Percentiles rank a stretch among this genome's conserved stretches.
Evolutionary conservation across 1,140 invertebrate genomes (phyloP).

Genomic region (Macrobrachium nipponense): DNA sequence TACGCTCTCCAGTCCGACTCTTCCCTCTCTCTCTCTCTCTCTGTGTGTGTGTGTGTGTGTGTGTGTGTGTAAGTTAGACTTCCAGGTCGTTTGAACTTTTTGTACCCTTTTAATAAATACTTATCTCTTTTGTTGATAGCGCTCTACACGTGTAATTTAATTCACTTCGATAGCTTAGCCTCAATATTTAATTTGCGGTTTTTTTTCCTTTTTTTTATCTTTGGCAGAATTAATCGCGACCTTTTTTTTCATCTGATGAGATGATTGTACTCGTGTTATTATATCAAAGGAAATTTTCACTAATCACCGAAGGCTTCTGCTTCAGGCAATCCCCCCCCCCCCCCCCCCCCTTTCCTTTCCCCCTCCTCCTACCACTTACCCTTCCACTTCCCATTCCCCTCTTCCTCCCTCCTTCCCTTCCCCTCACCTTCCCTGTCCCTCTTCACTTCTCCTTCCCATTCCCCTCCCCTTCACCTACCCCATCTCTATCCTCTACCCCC

Average conservation of each 20-base stretch:
- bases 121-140: too few species aligned
- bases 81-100: neutral
- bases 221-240: too few species aligned
- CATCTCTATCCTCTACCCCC: neutral
- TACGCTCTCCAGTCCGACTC: neutral
- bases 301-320: too few species aligned
- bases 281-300: too few species aligned
- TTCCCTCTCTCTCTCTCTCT: neutral
- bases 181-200: too few species aligned
- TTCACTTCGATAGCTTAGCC: too few species aligned
- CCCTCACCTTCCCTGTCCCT: neutral
- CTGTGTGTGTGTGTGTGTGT: neutral
- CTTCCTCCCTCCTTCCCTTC: neutral
- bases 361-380: neutral
- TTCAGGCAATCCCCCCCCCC: neutral
- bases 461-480: neutral
- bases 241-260: too few species aligned
- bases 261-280: too few species aligned
- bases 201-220: too few species aligned
- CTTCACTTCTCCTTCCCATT: neutral
- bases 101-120: neutral
- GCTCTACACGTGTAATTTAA: too few species aligned
- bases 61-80: too few species aligned
- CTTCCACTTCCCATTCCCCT: too few species aligned
- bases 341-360: neutral